Conservation (phyloP, 2,888 invertebrate genomes). For the Acrocyrtus sp. region DNA sequence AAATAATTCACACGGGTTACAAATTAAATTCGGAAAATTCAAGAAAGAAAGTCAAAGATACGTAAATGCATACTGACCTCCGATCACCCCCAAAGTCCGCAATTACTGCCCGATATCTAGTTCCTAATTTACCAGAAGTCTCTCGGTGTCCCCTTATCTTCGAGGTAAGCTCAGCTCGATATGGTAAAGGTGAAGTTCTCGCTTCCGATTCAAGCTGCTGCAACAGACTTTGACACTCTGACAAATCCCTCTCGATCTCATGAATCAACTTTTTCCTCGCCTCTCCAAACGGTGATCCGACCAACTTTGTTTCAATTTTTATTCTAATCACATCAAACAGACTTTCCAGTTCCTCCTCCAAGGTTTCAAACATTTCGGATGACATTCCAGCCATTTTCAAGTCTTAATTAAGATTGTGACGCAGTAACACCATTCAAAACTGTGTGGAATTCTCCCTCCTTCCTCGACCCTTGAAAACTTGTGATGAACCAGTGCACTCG, state of each 20-base stretch:
- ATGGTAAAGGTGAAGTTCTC: slow-evolving; percentile 63
- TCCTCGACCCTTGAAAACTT: no score
- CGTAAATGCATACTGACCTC: no score
- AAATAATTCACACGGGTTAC: not conserved
- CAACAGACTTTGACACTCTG: slow-evolving; percentile 63
- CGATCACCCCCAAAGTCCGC: slow-evolving; percentile 59
- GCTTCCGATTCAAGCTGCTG: slow-evolving; percentile 67
- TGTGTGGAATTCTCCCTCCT: no score
- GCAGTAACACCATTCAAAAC: not conserved
- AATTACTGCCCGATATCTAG: slow-evolving; percentile 56
- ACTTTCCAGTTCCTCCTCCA: slow-evolving; percentile 61
- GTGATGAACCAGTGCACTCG: no score
- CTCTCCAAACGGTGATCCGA: slow-evolving; percentile 63
- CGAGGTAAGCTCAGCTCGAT: slow-evolving; percentile 61
- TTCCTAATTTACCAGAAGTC: slow-evolving; percentile 54
- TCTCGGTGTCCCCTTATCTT: slow-evolving; percentile 61
- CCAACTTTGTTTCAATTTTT: slow-evolving; percentile 57
- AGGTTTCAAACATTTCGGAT: slow-evolving; percentile 63
- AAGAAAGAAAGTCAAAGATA: not conserved
- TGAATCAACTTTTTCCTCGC: slow-evolving; percentile 63
- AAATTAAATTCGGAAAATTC: not conserved
- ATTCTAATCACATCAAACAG: slow-evolving; percentile 59
- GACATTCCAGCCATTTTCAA: slow-evolving; percentile 47
- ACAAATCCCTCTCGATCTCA: slow-evolving; percentile 63
- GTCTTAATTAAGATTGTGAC: not conserved